Evolutionary conservation across 2,797 vertebrate species (phyloP), one percentile per base, ranked within the genome.

Genomic region (Danio kyathit): DNA sequence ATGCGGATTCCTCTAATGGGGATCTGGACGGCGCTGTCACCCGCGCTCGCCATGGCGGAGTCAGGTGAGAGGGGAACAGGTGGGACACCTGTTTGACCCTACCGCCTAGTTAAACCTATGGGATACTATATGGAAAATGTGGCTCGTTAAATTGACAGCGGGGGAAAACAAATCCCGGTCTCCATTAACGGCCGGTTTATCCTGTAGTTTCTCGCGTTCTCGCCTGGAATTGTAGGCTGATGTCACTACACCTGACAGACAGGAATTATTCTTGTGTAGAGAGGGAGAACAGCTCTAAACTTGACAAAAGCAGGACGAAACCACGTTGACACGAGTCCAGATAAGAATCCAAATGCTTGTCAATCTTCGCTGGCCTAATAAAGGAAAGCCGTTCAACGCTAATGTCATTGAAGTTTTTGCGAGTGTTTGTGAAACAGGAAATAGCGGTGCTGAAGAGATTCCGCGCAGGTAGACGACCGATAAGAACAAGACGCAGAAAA

Each of bases 1-100:
- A 98, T 99, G 82, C 88, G 86, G 87, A 99, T 98, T 4, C 98
- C 97, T 90, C 97, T 91, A 84, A 99, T 96, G 11, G 97, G 97
- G 77, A 99, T 90, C 16, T 90, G 94, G 0, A 96, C 96, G 81
- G 94, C 93, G 86, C 86, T 16, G 84, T 86, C 90, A 92, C 96
- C 83, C 93, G 49, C 95, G 76, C 95, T 95, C 84, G 97, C 96
- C 97, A 98, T 99, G 73, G 90, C 92, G 85, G 82, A 83, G 81
- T 82, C 86, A 85, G 86, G 82, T 85, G 82, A 78, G 87, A 61
- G 67, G 40, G 86, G 77, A 86, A 91, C 85, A 87, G 85, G 82
- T 86, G 73, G 74, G 83, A 89, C 92, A 94, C 94, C 94, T 94
- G 94, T 94, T 94, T 89, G 86, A 89, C 90, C 89, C 82, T 83